Base-by-base conservation (phyloP, 53 echinoderm and acorn worm genomes). In the Temnopleurus reevesii region DNA sequence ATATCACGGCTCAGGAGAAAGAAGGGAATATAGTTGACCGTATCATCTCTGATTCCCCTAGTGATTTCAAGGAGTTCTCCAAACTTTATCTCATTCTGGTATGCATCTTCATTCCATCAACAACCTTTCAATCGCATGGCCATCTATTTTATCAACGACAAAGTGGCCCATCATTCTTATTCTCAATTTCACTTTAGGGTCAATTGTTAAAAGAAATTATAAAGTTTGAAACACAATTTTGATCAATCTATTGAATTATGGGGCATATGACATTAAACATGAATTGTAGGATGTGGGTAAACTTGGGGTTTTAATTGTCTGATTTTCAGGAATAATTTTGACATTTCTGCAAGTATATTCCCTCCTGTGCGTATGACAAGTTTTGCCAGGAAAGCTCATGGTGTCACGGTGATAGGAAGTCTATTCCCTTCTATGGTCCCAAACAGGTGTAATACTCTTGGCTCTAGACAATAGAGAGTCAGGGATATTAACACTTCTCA, bases 361-460 rank as follows among this genome's bases (percentile, higher is more conserved):
- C 36, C 71, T 41, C 38, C 71, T n/a, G 15, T 17, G 41, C 8
- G 41, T 5, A 41, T 71, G 36, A n/a, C 43, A 36, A 41, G 41
- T 43, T 71, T 38, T 41, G 21, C 71, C 71, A 21, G 71, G 43
- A 21, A 71, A 41, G 15, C 21, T 38, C n/a, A 38, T 12, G 10
- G 12, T 71, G 71, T 71, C 71, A 71, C 41, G 36, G 19, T 19
- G n/a, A 71, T 8, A 71, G 71, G n/a, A 36, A 71, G 15, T 34
- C 1, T 36, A 41, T 36, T 36, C 71, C 23, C 41, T 41, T 23
- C 23, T 21, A 21, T 8, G 8, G 43, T n/a, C 10, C 41, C 4
- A 33, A 66, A 71, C 71, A 71, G 43, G 71, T 71, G 71, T 41
- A 41, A 71, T 71, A 36, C 35, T 41, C 43, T 71, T 63, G 63